Percentiles rank a stretch among this genome's conserved stretches.
Evolutionary conservation across 1,140 invertebrate species (phyloP).

Genomic region (Leptinotarsa texana): DNA sequence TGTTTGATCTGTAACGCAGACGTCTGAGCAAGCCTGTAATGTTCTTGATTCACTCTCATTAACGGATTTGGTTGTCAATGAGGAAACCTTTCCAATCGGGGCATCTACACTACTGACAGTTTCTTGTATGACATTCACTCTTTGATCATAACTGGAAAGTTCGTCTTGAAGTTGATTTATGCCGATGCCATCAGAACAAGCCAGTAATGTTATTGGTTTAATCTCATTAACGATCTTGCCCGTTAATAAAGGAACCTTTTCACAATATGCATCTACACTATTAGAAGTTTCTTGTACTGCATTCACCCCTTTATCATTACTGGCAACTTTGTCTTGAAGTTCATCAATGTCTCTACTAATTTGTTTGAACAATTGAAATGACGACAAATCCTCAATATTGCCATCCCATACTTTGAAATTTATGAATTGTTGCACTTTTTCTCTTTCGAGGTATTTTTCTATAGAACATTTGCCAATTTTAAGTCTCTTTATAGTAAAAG

Average conservation of each 20-base stretch:
- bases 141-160: background rate
- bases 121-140: no score
- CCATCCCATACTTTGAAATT: background rate
- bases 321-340: background rate
- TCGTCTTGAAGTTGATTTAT: background rate
- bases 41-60: background rate
- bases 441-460: no score
- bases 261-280: background rate
- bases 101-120: background rate
- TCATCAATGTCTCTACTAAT: constrained; percentile 1
- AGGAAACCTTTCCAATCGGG: background rate
- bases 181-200: background rate
- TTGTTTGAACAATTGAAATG: background rate
- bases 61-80: background rate
- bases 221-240: background rate
- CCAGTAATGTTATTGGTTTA: background rate
- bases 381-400: background rate
- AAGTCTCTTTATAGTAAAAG: background rate
- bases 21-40: background rate
- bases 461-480: background rate
- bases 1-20: background rate
- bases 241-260: background rate
- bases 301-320: background rate
- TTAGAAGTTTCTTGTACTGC: background rate
- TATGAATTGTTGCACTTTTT: background rate